phyloP scores from a whole-genome alignment of 2,888 invertebrate species.

The Resseliella maxima region DNA sequence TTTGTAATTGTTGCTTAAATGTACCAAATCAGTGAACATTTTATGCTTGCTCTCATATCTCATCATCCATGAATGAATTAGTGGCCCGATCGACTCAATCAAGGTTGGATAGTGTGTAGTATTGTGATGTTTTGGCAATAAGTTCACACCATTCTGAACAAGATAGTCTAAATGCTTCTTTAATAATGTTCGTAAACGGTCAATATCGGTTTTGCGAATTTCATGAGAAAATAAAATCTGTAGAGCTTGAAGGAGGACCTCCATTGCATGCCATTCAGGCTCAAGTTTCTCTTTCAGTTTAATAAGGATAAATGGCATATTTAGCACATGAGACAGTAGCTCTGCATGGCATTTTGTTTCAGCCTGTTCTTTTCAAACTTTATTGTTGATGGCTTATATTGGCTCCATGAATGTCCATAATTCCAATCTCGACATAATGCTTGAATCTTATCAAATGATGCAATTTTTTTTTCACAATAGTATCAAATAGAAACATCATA shows the following conservation, averaged over 20 bases:
- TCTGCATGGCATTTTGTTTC: background rate
- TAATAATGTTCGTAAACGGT: background rate
- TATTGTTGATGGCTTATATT: background rate
- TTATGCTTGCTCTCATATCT: background rate
- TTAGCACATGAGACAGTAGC: background rate
- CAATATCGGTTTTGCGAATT: background rate
- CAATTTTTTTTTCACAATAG: background rate
- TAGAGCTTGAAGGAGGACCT: background rate
- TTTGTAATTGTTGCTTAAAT: background rate
- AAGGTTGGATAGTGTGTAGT: background rate
- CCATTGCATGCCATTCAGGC: background rate
- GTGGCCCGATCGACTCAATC: background rate
- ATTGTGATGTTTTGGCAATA: background rate
- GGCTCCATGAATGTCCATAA: background rate
- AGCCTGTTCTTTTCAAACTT: background rate
- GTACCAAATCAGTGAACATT: conserved; percentile 13
- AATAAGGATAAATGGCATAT: background rate
- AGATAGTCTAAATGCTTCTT: background rate
- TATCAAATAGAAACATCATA: background rate
- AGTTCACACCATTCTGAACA: background rate
- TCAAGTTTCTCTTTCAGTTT: background rate
- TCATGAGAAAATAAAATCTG: background rate
- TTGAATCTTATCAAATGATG: background rate
- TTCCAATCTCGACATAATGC: background rate
- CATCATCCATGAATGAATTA: background rate